Evolutionary conservation across 2,888 invertebrate genomes (phyloP), one percentile per base, ranked within the genome.

Genomic region (Hyppa rectilinea): DNA sequence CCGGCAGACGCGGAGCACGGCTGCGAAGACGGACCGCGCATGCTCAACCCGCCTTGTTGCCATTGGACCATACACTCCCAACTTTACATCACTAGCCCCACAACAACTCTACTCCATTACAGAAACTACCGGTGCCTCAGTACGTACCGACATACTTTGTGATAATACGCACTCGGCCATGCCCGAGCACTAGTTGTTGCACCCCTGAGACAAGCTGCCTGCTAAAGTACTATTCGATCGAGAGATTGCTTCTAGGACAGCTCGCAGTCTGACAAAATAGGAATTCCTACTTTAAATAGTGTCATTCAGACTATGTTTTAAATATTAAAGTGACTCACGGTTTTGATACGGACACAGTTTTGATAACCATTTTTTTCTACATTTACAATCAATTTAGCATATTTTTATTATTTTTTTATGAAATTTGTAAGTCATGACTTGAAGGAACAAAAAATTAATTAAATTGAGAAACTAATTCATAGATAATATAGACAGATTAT

Each of bases 21-120:
- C 74, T 68, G 67, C 73, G 63, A 73, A 65, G 55, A 70, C 67
- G 67, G 56, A 79, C 64, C 63, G 88, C 90, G 90, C 89, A 89
- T 87, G 88, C 84, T 75, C 86, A 71, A 59, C 69, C 71, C 71
- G 61, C 67, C 59, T 63, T 63, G 65, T 66, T 71, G 62, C 69
- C 61, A 77, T 82, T 80, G 75, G 71, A 75, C 52, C 53, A 31
- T 40, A 66, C 26, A 66, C 47, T 72, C 65, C 50, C 40, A 67
- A 20, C 38, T 68, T 65, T 26, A 50, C 38, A 55, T 63, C 2
- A 34, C 29, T 55, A 38, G 38, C 31, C 52, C 52, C 62, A 20
- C 47, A 59, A 56, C 36, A 66, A 59, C 12, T 52, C 40, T 40
- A 23, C n/a, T 47, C 49, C 40, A n/a, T 53, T 23, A 50, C 53